Percentiles rank a stretch among this genome's conserved stretches.
These are phyloP conservation scores for Chiloscyllium punctatum DNA, from an alignment of 2,797 vertebrate genomes.

Conservation along the genomic window DNA sequence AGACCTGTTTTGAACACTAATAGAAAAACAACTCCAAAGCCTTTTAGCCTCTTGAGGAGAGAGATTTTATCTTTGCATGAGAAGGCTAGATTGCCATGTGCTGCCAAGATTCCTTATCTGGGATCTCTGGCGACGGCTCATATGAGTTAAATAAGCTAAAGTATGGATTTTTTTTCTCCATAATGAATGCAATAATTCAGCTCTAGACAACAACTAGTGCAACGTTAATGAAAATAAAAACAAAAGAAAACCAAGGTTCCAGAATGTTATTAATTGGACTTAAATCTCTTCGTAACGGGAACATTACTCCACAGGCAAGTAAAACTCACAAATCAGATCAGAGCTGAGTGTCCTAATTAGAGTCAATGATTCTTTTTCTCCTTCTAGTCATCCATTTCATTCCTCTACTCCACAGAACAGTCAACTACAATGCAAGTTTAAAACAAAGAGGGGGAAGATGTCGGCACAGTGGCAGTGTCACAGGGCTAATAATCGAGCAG, in stretches of 20 bases:
- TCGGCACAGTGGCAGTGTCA: no score
- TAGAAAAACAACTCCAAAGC: conserved; percentile 25
- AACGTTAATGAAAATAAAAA: neutral
- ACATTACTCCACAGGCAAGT: conserved; percentile 12
- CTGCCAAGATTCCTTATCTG: conserved; percentile 38
- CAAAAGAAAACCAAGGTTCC: conserved; percentile 9
- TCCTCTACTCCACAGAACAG: neutral
- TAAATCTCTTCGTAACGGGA: neutral
- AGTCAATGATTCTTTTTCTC: conserved; percentile 21
- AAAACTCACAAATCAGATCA: neutral
- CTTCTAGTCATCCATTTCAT: neutral
- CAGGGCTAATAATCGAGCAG: no score
- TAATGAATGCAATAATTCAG: conserved; percentile 16
- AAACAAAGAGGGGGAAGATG: neutral
- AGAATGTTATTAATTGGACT: conserved; percentile 9
- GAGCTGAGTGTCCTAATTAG: conserved; percentile 4
- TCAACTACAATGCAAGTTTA: neutral
- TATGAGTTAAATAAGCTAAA: conserved; percentile 20
- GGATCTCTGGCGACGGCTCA: conserved; percentile 27
- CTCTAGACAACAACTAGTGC: neutral
- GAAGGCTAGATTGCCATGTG: conserved; percentile 14
- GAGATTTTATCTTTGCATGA: conserved; percentile 38
- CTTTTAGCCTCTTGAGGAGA: neutral
- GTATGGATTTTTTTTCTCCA: neutral
- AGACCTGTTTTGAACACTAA: conserved; percentile 8